Conservation (phyloP, 2,113 vertebrate species). For the Indri indri region DNA sequence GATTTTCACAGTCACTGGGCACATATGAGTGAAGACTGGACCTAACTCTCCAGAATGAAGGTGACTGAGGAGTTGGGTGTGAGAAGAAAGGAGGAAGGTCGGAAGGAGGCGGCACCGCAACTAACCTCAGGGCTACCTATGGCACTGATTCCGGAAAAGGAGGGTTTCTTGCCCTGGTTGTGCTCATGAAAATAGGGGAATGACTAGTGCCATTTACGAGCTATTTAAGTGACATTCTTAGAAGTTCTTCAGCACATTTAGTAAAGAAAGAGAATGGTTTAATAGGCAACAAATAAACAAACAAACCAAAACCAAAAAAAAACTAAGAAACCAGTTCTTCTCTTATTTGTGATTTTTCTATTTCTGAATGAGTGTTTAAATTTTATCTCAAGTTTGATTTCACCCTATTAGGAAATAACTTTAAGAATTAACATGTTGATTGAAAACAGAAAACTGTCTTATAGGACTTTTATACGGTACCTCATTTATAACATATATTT, state of each 20-base stretch:
- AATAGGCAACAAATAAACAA: neutral
- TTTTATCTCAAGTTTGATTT: neutral
- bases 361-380: slow-evolving; percentile 9
- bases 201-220: neutral
- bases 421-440: neutral
- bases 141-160: neutral
- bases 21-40: neutral
- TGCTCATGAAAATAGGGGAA: neutral
- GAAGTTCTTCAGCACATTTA: neutral
- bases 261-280: neutral
- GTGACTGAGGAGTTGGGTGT: neutral
- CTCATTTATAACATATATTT: neutral
- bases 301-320: too few species aligned
- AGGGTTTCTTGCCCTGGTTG: neutral
- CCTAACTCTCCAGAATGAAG: too few species aligned
- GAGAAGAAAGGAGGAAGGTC: neutral
- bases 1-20: neutral
- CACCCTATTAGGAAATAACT: neutral
- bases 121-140: neutral
- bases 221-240: neutral
- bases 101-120: neutral
- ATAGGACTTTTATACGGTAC: neutral
- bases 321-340: neutral
- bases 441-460: slow-evolving; percentile 18
- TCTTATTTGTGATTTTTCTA: neutral